These are phyloP conservation scores for Pomacea canaliculata DNA, from an alignment of 2,888 invertebrate species.

Conservation along the genomic window DNA sequence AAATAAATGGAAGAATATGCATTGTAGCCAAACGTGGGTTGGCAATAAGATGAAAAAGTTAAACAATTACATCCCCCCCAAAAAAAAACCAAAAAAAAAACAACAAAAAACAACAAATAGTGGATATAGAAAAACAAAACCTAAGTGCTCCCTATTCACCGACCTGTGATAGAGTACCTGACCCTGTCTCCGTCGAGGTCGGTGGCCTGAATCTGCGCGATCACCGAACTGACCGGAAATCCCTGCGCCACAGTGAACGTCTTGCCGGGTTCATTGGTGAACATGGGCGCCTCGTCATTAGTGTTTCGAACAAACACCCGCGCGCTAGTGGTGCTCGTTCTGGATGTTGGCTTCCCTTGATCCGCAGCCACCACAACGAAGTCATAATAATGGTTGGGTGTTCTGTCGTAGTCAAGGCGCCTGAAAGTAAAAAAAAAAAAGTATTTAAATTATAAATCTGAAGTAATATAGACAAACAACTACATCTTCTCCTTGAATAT, in stretches of 20 bases:
- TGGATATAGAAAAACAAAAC: too few relatives aligned
- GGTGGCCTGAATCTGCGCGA: constrained; percentile 93
- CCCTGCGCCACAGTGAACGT: not conserved
- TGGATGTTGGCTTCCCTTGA: constrained; percentile 91
- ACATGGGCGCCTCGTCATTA: constrained; percentile 91
- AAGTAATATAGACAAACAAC: too few relatives aligned
- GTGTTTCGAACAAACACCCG: constrained; percentile 96
- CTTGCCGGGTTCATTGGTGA: constrained; percentile 46
- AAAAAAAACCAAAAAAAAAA: too few relatives aligned
- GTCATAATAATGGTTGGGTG: constrained; percentile 77
- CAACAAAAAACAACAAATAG: too few relatives aligned
- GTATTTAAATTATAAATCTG: too few relatives aligned
- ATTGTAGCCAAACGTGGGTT: too few relatives aligned
- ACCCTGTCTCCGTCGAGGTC: constrained; percentile 98
- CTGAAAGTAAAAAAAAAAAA: not conserved
- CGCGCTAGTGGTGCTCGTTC: constrained; percentile 80
- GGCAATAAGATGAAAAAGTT: too few relatives aligned
- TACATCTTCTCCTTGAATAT: too few relatives aligned
- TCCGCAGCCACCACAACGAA: constrained; percentile 94
- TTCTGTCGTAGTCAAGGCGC: constrained; percentile 62
- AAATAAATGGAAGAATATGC: too few relatives aligned
- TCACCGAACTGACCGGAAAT: not conserved
- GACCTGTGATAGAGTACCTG: constrained; percentile 78
- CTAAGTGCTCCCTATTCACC: constrained; percentile 16
- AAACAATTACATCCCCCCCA: too few relatives aligned